Conservation (phyloP, 2,113 vertebrate genomes). For the Rissa tridactyla region DNA sequence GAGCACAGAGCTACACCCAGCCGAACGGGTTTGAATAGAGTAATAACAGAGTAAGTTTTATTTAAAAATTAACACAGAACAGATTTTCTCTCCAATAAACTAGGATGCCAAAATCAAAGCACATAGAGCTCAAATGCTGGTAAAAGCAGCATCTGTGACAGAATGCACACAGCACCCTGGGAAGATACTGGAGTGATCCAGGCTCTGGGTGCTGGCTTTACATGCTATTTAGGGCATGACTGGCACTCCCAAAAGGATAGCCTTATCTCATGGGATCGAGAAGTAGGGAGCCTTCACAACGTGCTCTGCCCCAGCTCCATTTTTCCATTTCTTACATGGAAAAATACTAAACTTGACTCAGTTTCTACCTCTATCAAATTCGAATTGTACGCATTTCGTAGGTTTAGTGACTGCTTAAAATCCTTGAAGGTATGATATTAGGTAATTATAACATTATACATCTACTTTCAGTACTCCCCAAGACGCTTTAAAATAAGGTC, state of each 20-base stretch:
- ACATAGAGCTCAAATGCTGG: background rate
- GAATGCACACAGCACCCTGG: background rate
- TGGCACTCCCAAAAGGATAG: background rate
- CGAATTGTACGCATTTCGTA: background rate
- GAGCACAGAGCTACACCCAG: background rate
- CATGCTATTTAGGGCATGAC: background rate
- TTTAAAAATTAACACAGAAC: slow-evolving; percentile 23
- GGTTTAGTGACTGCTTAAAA: background rate
- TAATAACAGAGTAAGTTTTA: background rate
- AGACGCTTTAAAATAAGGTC: background rate
- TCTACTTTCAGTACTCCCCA: background rate
- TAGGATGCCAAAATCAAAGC: slow-evolving; percentile 3
- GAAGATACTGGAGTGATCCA: background rate
- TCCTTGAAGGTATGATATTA: background rate
- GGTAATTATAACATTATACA: background rate
- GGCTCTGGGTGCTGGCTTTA: background rate
- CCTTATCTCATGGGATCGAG: background rate
- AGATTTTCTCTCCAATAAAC: slow-evolving; percentile 29
- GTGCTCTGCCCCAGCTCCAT: background rate
- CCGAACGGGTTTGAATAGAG: background rate
- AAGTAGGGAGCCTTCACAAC: background rate
- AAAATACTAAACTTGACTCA: background rate
- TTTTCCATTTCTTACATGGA: background rate
- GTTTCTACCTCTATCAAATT: background rate
- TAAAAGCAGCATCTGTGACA: background rate